These are phyloP conservation scores for Canis aureus DNA, from an alignment of 2,113 vertebrate genomes.

Conservation along the genomic window DNA sequence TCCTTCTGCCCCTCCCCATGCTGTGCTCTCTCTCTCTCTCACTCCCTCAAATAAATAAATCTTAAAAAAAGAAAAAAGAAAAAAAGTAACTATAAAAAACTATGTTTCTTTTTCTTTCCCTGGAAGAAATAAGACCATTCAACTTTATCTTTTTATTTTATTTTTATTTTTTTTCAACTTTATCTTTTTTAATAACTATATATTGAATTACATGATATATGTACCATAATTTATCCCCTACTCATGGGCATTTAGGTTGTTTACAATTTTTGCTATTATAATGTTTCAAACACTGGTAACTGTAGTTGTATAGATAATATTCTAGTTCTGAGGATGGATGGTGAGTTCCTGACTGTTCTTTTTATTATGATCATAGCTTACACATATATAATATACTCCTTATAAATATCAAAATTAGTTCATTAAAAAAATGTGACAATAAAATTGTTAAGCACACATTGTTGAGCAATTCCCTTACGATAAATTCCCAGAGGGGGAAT, in stretches of 20 bases:
- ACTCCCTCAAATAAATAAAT: background rate
- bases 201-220: constrained; percentile 26
- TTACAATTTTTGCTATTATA: constrained; percentile 11
- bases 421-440: background rate
- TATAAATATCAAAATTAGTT: background rate
- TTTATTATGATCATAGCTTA: constrained; percentile 3
- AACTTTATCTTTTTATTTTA: background rate
- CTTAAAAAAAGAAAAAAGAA: background rate
- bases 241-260: background rate
- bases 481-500: background rate
- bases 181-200: background rate
- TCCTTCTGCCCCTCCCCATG: background rate
- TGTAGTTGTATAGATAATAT: background rate
- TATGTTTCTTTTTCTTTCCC: background rate
- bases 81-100: background rate
- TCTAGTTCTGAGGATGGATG: background rate
- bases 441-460: background rate
- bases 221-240: background rate
- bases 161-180: background rate
- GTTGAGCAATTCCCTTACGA: background rate
- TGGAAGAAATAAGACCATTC: constrained; percentile 37
- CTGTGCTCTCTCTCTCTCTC: too few species aligned
- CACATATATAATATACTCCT: background rate
- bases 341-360: background rate
- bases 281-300: background rate